These are phyloP conservation scores for Microtus ochrogaster DNA, from an alignment of 2,113 vertebrate genomes.

Conservation along the genomic window DNA sequence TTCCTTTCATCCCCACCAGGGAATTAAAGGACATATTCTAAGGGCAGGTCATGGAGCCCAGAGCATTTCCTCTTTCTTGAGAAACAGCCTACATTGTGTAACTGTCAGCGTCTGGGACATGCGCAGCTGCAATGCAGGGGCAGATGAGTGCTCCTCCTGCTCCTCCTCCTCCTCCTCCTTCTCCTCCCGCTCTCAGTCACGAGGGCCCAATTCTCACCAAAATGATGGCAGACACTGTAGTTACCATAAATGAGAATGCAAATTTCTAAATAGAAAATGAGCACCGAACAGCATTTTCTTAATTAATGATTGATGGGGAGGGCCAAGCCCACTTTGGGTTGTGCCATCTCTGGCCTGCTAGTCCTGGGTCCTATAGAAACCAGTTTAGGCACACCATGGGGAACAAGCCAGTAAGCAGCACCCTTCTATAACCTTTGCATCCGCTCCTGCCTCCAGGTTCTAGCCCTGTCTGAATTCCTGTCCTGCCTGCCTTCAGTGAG, in stretches of 20 bases:
- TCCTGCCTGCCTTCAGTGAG: background rate
- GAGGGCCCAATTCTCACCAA: background rate
- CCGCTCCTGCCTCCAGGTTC: background rate
- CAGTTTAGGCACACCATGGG: background rate
- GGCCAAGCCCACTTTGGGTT: background rate
- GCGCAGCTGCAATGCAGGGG: background rate
- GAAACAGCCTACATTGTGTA: background rate
- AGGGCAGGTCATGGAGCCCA: background rate
- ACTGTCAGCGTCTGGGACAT: background rate
- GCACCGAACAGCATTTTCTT: background rate
- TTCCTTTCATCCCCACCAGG: rapidly evolving
- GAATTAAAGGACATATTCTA: too few relatives aligned
- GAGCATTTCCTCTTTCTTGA: conserved; percentile 31
- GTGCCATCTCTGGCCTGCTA: background rate
- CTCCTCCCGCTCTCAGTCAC: background rate
- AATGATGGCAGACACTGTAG: background rate
- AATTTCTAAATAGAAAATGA: background rate
- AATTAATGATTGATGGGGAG: background rate
- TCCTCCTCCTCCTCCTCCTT: background rate
- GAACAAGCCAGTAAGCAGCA: background rate
- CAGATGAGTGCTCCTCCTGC: background rate
- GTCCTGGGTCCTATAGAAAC: background rate
- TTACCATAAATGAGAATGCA: background rate
- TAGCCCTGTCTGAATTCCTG: background rate
- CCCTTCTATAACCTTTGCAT: background rate